Percentiles rank a stretch among this genome's conserved stretches.
Evolutionary conservation across 2,888 invertebrate species (phyloP).

Genomic region (Marronus borbonicus): DNA sequence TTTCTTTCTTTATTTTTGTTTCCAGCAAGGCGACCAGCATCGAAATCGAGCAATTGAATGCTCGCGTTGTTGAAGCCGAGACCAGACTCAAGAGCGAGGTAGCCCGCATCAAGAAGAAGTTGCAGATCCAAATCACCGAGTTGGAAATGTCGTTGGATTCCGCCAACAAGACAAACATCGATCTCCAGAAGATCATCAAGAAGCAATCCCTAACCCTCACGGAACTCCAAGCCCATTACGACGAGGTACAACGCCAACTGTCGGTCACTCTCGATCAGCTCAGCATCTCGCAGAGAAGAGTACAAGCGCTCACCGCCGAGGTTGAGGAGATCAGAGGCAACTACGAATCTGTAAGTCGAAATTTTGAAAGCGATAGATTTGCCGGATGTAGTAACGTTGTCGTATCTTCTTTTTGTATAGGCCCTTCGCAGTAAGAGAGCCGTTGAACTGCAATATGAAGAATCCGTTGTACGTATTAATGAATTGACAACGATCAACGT

Average conservation of each 20-base stretch:
- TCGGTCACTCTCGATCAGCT: slow-evolving; percentile 96
- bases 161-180: slow-evolving; percentile 98
- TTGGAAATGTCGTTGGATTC: slow-evolving; percentile 97
- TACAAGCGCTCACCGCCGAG: slow-evolving; percentile 93
- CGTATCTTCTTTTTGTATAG: slow-evolving; percentile 68
- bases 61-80: slow-evolving; percentile 96
- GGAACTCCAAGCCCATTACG: slow-evolving; percentile 96
- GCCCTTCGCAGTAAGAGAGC: slow-evolving; percentile 93
- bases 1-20: slow-evolving; percentile 36
- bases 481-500: slow-evolving; percentile 96
- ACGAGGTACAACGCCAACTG: slow-evolving; percentile 96
- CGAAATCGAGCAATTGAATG: slow-evolving; percentile 96
- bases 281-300: slow-evolving; percentile 90
- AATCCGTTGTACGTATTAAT: slow-evolving; percentile 91
- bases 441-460: slow-evolving; percentile 92
- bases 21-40: slow-evolving; percentile 96
- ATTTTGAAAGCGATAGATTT: neutral
- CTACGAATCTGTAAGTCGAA: slow-evolving; percentile 81
- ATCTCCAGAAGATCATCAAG: slow-evolving; percentile 97
- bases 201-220: slow-evolving; percentile 93
- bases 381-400: neutral
- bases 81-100: slow-evolving; percentile 97
- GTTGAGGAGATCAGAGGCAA: slow-evolving; percentile 96
- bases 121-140: slow-evolving; percentile 97
- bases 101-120: slow-evolving; percentile 98